phyloP scores from a whole-genome alignment of 2,113 vertebrate species.

The Smithornis capensis region DNA sequence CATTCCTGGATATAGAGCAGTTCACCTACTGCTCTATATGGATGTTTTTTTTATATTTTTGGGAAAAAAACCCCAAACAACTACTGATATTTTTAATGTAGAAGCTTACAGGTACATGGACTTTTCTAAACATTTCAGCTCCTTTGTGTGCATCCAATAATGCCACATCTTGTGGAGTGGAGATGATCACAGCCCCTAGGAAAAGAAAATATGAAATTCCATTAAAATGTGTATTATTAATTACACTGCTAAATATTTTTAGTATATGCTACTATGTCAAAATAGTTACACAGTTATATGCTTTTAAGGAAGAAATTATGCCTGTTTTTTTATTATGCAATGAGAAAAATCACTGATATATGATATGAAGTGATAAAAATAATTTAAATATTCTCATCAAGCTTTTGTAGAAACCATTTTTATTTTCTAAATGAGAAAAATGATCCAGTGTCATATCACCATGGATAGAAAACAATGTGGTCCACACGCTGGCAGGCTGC shows the following conservation, averaged over 20 bases:
- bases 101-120: constrained; percentile 88
- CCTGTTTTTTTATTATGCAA: neutral
- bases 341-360: neutral
- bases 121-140: constrained; percentile 96
- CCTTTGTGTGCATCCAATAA: constrained; percentile 89
- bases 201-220: neutral
- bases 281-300: neutral
- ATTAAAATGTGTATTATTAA: neutral
- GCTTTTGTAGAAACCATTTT: neutral
- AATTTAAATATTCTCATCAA: neutral
- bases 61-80: neutral
- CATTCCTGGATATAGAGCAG: neutral
- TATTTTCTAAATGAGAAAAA: neutral
- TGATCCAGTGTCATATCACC: neutral
- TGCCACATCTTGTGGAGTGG: constrained; percentile 94
- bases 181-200: constrained; percentile 92
- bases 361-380: neutral
- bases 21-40: neutral
- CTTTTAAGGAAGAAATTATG: neutral
- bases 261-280: neutral
- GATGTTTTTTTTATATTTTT: neutral
- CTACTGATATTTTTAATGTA: neutral
- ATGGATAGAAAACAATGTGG: neutral
- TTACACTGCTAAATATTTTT: neutral
- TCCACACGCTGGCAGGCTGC: neutral